Conservation (phyloP, 2,797 vertebrate genomes). For the Benthosema pterotum region DNA sequence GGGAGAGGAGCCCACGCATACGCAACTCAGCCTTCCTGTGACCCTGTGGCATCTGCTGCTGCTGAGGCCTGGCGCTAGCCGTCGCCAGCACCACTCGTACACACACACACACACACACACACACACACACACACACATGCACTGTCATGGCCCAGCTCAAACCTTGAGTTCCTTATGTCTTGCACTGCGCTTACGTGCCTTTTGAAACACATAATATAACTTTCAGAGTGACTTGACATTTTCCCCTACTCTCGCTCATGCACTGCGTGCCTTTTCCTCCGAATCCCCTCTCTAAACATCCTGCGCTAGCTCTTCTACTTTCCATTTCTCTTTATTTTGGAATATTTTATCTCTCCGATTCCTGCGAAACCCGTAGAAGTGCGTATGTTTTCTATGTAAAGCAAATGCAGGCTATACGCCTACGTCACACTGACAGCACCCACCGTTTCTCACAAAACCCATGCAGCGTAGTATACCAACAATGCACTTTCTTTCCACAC, state of each 20-base stretch:
- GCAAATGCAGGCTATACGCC: too few relatives aligned
- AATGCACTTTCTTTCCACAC: conserved; percentile 59
- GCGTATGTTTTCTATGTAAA: too few relatives aligned
- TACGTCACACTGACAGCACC: too few relatives aligned
- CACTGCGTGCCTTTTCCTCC: conserved; percentile 28
- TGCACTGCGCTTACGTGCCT: conserved; percentile 47
- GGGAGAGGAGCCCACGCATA: conserved; percentile 45
- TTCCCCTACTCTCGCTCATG: conserved; percentile 21
- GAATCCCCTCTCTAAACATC: conserved; percentile 8
- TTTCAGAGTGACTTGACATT: conserved; percentile 10
- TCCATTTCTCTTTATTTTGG: conserved; percentile 2
- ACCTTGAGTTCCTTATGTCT: conserved; percentile 60
- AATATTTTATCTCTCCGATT: too few relatives aligned
- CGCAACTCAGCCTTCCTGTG: conserved; percentile 64
- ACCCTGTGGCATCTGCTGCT: conserved; percentile 50
- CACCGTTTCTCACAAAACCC: conserved; percentile 54
- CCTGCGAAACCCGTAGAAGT: too few relatives aligned
- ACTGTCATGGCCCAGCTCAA: conserved; percentile 46
- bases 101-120: neutral
- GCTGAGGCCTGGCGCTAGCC: conserved; percentile 31
- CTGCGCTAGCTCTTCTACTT: conserved; percentile 11
- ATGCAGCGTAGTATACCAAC: conserved; percentile 48
- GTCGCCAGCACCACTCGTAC: conserved; percentile 32
- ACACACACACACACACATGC: neutral
- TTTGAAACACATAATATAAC: conserved; percentile 27